Percentiles rank a stretch among this genome's conserved stretches.
These are phyloP conservation scores for Oscarella lobularis DNA, from an alignment of 37 sponge, comb jelly and placozoan species.

Conservation along the genomic window DNA sequence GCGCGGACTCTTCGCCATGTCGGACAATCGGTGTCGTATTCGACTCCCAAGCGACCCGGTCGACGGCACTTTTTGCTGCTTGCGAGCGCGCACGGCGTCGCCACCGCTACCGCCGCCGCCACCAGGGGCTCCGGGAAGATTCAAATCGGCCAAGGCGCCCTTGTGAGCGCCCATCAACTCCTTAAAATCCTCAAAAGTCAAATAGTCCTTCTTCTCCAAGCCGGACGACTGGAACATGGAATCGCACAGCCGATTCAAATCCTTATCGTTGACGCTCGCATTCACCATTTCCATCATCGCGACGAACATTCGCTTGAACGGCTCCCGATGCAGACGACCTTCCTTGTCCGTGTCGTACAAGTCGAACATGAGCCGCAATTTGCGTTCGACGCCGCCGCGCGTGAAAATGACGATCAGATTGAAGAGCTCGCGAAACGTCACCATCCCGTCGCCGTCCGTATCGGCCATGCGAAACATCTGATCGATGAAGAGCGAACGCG, in stretches of 20 bases:
- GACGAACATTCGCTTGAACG: slow-evolving; percentile 87
- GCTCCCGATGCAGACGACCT: slow-evolving; percentile 42
- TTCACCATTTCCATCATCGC: slow-evolving; percentile 96
- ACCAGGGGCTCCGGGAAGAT: no score
- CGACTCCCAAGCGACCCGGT: no score
- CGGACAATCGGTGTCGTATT: no score
- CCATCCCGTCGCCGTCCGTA: slow-evolving; percentile 68
- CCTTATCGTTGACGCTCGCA: slow-evolving; percentile 48
- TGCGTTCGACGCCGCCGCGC: slow-evolving; percentile 66
- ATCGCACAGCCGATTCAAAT: slow-evolving; percentile 29
- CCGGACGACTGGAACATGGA: slow-evolving; percentile 80
- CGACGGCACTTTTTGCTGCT: no score
- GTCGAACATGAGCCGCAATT: slow-evolving; percentile 88
- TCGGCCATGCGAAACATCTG: slow-evolving; percentile 92
- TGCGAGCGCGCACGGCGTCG: no score
- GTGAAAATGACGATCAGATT: slow-evolving; percentile 85
- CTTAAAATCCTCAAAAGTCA: slow-evolving; percentile 77
- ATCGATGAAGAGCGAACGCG: slow-evolving; percentile 79
- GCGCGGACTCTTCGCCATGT: no score
- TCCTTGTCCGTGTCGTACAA: slow-evolving; percentile 83
- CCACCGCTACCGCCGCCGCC: no score
- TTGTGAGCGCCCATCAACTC: slow-evolving; percentile 81
- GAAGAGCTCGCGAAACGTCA: slow-evolving; percentile 86
- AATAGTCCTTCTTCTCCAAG: slow-evolving; percentile 38
- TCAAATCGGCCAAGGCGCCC: slow-evolving; percentile 66